Conservation (phyloP, 2,797 vertebrate genomes). For the Nannoperca australis region DNA sequence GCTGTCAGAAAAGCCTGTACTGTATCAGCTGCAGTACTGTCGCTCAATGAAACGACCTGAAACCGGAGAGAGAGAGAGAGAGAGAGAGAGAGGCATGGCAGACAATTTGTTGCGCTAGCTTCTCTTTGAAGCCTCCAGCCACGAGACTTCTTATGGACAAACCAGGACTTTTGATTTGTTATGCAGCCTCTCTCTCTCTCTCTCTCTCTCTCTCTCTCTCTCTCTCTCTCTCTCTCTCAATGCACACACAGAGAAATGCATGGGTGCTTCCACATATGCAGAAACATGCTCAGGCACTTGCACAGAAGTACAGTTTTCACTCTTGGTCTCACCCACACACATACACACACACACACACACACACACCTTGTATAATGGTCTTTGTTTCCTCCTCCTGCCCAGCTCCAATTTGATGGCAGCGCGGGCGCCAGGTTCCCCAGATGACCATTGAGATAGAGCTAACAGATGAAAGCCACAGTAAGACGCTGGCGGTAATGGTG, state of each 20-base stretch:
- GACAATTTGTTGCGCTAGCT: slow-evolving; percentile 50
- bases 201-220: slow-evolving; percentile 5
- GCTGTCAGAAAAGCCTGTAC: slow-evolving; percentile 41
- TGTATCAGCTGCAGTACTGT: slow-evolving; percentile 39
- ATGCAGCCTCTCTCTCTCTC: slow-evolving; percentile 25
- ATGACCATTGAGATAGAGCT: slow-evolving; percentile 87
- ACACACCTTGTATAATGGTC: slow-evolving; percentile 80
- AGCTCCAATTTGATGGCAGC: slow-evolving; percentile 85
- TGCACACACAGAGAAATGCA: slow-evolving; percentile 32
- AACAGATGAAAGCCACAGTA: slow-evolving; percentile 89
- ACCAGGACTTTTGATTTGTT: slow-evolving; percentile 64
- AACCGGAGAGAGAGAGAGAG: slow-evolving; percentile 36
- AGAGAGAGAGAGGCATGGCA: slow-evolving; percentile 23
- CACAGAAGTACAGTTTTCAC: slow-evolving; percentile 53
- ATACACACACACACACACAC: slow-evolving; percentile 24
- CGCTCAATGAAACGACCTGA: slow-evolving; percentile 56
- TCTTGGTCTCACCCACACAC: slow-evolving; percentile 22
- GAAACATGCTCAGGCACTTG: slow-evolving; percentile 13
- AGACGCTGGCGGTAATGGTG: slow-evolving; percentile 84
- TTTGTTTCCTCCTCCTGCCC: slow-evolving; percentile 85
- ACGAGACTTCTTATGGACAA: slow-evolving; percentile 52
- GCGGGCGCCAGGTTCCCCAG: slow-evolving; percentile 77
- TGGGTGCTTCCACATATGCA: slow-evolving; percentile 16
- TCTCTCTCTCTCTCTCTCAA: slow-evolving; percentile 9
- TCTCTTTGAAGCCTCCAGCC: slow-evolving; percentile 53